phyloP scores from a whole-genome alignment of 2,113 vertebrate genomes.

The Halichoerus grypus region DNA sequence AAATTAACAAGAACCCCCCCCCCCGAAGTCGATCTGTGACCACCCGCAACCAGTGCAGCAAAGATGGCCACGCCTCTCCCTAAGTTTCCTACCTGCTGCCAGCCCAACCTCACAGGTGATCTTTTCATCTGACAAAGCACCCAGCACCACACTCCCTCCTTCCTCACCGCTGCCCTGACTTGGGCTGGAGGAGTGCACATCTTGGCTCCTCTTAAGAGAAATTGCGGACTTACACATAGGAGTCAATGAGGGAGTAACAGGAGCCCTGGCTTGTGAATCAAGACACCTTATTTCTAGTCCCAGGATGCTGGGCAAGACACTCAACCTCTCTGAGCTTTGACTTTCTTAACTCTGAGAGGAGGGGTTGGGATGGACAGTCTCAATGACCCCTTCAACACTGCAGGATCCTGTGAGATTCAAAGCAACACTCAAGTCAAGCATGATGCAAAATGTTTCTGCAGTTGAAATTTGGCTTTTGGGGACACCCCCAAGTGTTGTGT shows the following conservation, averaged over 20 bases:
- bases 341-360: not conserved
- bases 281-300: not conserved
- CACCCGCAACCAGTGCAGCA: not conserved
- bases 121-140: not conserved
- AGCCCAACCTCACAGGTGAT: not conserved
- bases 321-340: not conserved
- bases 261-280: not conserved
- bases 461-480: not conserved
- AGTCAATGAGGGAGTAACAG: not conserved
- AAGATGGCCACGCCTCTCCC: not conserved
- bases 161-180: not conserved
- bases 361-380: not conserved
- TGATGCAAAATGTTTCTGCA: not conserved
- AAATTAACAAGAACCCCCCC: not conserved
- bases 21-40: not conserved
- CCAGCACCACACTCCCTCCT: not conserved
- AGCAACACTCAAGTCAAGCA: not conserved
- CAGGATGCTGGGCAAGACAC: not conserved
- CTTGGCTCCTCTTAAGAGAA: not conserved
- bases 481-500: not conserved
- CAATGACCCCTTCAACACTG: not conserved
- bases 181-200: not conserved
- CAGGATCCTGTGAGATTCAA: slow-evolving; percentile 9
- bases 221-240: too few relatives aligned
- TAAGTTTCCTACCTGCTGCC: not conserved